Evolutionary conservation across 2,113 vertebrate species (phyloP).

Genomic region (Hyperopisus bebe): DNA sequence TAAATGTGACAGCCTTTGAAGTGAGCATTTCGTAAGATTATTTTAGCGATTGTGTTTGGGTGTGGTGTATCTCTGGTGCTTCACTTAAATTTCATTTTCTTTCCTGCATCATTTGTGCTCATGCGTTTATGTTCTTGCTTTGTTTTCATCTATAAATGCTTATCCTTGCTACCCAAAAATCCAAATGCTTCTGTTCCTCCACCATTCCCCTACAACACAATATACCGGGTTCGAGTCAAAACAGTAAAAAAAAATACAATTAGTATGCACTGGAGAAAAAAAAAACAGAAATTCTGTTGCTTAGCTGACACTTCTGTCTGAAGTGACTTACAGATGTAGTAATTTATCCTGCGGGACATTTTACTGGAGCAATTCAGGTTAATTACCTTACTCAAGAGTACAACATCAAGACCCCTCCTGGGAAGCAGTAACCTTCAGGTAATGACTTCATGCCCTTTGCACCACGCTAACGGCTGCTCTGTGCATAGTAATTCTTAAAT

Average conservation of each 20-base stretch:
- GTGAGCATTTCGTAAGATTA: not conserved
- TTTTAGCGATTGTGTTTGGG: not conserved
- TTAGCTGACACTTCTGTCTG: not conserved
- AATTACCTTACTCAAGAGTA: slow-evolving; percentile 3
- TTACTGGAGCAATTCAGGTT: slow-evolving; percentile 7
- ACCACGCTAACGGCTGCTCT: not conserved
- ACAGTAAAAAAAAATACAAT: not conserved
- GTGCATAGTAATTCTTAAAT: slow-evolving; percentile 5
- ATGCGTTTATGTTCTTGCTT: not conserved
- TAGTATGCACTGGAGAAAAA: not conserved
- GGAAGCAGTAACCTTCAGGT: slow-evolving; percentile 7
- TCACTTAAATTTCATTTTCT: not conserved
- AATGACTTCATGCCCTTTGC: not conserved
- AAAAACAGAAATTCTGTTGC: not conserved
- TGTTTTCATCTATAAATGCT: not conserved
- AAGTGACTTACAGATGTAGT: not conserved
- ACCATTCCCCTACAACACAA: not conserved
- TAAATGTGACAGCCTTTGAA: not conserved
- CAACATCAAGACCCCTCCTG: not conserved
- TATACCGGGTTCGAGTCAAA: not conserved
- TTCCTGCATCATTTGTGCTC: not conserved
- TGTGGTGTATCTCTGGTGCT: not conserved
- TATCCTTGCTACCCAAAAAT: not conserved
- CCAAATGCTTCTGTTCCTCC: not conserved
- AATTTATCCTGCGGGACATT: not conserved